Conservation (phyloP, 2,888 invertebrate genomes). For the Tiphia femorata region DNA sequence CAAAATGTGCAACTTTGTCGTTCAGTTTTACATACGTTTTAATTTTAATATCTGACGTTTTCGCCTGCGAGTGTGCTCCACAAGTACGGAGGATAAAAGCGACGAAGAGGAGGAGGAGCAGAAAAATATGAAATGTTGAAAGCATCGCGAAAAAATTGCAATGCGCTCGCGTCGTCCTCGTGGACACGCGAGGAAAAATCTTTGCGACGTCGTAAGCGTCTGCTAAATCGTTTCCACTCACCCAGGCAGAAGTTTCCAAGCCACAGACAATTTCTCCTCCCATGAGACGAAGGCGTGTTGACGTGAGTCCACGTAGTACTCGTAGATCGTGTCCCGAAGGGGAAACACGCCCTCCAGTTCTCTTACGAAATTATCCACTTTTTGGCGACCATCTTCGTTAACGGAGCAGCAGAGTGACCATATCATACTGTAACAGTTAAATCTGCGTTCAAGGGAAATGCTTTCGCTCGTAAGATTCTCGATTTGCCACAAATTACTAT, state of each 20-base stretch:
- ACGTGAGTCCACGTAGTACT: constrained; percentile 87
- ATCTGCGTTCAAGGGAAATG: too few relatives aligned
- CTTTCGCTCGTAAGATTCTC: too few relatives aligned
- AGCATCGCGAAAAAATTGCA: background rate
- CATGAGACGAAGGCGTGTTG: constrained; percentile 80
- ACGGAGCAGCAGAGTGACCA: constrained; percentile 90
- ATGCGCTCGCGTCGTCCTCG: too few relatives aligned
- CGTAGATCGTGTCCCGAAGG: constrained; percentile 88
- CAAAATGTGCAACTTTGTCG: too few relatives aligned
- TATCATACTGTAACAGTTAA: constrained; percentile 72
- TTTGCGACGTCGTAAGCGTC: too few relatives aligned
- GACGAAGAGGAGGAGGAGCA: background rate
- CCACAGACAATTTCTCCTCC: constrained; percentile 82
- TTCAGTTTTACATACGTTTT: too few relatives aligned
- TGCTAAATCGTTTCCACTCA: constrained; percentile 64
- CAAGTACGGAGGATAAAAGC: background rate
- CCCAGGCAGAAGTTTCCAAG: constrained; percentile 81
- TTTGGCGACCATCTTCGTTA: constrained; percentile 82
- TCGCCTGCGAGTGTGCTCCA: too few relatives aligned
- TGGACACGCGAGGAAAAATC: too few relatives aligned
- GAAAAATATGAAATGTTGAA: background rate
- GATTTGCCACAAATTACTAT: too few relatives aligned
- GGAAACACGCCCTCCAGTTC: constrained; percentile 87
- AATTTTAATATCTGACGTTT: too few relatives aligned
- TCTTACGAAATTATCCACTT: constrained; percentile 83